Percentiles rank a stretch among this genome's conserved stretches.
phyloP scores from a whole-genome alignment of 2,888 invertebrate genomes.

The Ophioninae sp. region DNA sequence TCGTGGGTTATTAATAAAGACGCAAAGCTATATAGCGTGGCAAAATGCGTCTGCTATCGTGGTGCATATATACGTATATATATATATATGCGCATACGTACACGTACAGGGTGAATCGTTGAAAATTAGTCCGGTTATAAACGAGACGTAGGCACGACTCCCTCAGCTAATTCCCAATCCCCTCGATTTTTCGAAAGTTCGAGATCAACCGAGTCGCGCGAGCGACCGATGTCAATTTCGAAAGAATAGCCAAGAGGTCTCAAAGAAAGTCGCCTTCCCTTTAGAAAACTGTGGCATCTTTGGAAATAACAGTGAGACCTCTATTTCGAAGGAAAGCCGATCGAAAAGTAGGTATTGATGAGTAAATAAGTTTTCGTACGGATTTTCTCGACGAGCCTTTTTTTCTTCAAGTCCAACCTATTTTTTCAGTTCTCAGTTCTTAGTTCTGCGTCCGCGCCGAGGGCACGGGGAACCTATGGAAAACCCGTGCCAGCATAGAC shows the following conservation, averaged over 20 bases:
- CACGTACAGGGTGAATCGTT: not conserved
- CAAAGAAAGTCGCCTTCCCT: not conserved
- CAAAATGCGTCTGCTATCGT: constrained; percentile 36
- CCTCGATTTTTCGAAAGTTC: not conserved
- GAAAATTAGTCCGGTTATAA: not conserved
- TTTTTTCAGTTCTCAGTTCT: no score
- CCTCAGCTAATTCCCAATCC: not conserved
- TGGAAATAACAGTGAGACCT: not conserved
- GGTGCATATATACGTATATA: constrained; percentile 21
- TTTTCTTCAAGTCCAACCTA: no score
- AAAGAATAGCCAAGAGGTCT: not conserved
- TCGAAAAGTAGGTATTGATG: no score
- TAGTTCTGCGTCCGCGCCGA: no score
- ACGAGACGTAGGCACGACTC: not conserved
- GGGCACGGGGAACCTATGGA: no score
- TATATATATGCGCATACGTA: not conserved
- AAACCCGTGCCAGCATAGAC: no score
- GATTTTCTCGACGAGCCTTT: no score
- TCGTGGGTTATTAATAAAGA: constrained; percentile 79
- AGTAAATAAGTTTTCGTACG: no score
- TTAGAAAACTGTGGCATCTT: not conserved
- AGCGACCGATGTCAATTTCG: not conserved
- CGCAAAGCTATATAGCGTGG: constrained; percentile 66
- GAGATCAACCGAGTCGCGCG: not conserved
- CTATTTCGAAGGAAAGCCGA: not conserved